phyloP scores from a whole-genome alignment of 2,888 invertebrate genomes.

The Pegoplata infirma region DNA sequence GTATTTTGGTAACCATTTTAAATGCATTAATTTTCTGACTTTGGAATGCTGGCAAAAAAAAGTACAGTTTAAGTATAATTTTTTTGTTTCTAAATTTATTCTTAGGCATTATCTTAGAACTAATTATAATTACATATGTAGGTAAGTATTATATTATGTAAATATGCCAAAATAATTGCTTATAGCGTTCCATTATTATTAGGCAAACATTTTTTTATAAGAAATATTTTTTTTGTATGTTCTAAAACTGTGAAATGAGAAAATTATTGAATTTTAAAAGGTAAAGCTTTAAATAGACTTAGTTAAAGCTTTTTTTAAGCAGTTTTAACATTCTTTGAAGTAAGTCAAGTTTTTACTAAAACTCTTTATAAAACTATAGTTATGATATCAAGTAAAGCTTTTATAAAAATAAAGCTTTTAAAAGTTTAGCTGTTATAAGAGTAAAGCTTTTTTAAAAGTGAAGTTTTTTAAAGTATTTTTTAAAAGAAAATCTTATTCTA shows the following conservation, averaged over 20 bases:
- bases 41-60: constrained; percentile 28
- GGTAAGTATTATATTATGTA: constrained; percentile 2
- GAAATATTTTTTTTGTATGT: not conserved
- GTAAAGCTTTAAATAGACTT: too few relatives aligned
- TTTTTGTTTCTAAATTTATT: not conserved
- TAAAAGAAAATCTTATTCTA: too few relatives aligned
- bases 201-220: not conserved
- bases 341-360: too few relatives aligned
- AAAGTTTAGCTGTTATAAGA: too few relatives aligned
- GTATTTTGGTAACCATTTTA: constrained; percentile 31
- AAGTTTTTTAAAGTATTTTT: too few relatives aligned
- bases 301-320: too few relatives aligned
- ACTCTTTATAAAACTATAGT: too few relatives aligned
- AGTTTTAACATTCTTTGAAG: too few relatives aligned
- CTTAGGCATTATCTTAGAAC: constrained; percentile 28
- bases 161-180: constrained; percentile 42
- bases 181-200: constrained; percentile 18
- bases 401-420: too few relatives aligned
- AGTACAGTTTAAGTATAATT: constrained; percentile 32
- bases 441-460: too few relatives aligned
- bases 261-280: too few relatives aligned
- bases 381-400: too few relatives aligned
- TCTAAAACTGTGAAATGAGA: not conserved
- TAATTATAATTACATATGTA: constrained; percentile 26
- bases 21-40: constrained; percentile 37